Evolutionary conservation across 2,113 vertebrate species (phyloP), one percentile per base, ranked within the genome.

Genomic region (Cyanocitta stelleri): DNA sequence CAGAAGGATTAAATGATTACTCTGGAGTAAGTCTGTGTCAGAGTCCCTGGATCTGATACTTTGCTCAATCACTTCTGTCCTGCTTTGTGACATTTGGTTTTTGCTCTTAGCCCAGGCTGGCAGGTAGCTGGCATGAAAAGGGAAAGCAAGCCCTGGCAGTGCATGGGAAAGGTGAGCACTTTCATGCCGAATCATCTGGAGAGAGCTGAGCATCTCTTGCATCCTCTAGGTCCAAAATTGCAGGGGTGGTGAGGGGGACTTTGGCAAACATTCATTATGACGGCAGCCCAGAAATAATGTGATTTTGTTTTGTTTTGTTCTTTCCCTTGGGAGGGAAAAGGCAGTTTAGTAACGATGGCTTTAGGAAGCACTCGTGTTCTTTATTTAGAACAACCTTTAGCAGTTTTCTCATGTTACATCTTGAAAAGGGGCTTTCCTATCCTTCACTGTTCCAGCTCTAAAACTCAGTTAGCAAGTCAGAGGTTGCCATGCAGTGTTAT

Each of bases 361-460:
- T 68, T 73, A 44, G n/a, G 66, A 81, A 81, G 30, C 10, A 2
- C 8, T 89, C 0, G 0, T 5, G 10, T 83, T 91, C 74, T 93
- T 91, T 81, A 68, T 85, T 95, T 93, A 76, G 71, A 86, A 32
- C 48, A 93, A 74, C 72, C n/a, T 95, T 61, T 56, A 77, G 58
- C 59, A 89, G 20, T 48, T 95, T 61, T 85, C 66, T 89, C 32
- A 7, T 7, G 9, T 78, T 75, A 13, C 16, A 7, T 77, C 74
- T 87, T 85, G 56, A 63, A 69, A 66, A 75, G 44, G 46, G 64
- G 21, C 64, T 88, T 90, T 86, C 64, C 78, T 90, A 1, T 32
- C 27, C 44, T 73, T 95, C 7, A 2, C 54, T 1, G 1, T 74
- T 92, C 16, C 2, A 37, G 77, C 54, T 74, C 11, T 67, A 33